Evolutionary conservation across 2,888 invertebrate genomes (phyloP).

Genomic region (Diarsia dahlii): DNA sequence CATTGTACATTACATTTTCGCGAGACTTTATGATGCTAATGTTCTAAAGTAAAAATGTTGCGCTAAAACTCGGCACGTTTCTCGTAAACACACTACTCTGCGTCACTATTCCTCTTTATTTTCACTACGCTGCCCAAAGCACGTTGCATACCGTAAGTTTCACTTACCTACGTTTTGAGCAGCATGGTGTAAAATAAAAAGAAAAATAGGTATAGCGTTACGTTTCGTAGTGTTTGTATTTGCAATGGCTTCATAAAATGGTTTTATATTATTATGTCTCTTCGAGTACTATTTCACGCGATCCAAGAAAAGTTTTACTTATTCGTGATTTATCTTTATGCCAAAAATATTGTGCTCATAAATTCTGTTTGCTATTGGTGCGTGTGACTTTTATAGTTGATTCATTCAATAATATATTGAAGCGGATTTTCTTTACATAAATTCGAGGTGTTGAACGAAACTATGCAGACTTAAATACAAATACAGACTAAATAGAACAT

Average conservation of each 20-base stretch:
- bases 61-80: slow-evolving; percentile 38
- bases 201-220: slow-evolving; percentile 17
- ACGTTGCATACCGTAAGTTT: slow-evolving; percentile 35
- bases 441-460: slow-evolving; percentile 12
- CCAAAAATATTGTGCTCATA: slow-evolving; percentile 36
- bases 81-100: slow-evolving; percentile 51
- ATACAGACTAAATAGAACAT: slow-evolving; percentile 31
- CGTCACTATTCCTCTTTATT: slow-evolving; percentile 49
- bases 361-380: slow-evolving; percentile 36
- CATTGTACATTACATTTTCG: slow-evolving; percentile 25
- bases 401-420: slow-evolving; percentile 38
- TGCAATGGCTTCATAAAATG: slow-evolving; percentile 17
- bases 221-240: slow-evolving; percentile 9
- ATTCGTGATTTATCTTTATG: slow-evolving; percentile 48
- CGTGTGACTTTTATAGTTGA: slow-evolving; percentile 43
- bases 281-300: slow-evolving; percentile 37
- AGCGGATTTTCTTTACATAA: slow-evolving; percentile 18
- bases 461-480: slow-evolving; percentile 3
- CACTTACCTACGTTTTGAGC: slow-evolving; percentile 25
- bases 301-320: slow-evolving; percentile 32
- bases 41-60: slow-evolving; percentile 52
- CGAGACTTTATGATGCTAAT: slow-evolving; percentile 53
- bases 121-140: slow-evolving; percentile 26
- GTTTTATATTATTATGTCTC: slow-evolving; percentile 29
- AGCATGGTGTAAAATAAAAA: slow-evolving; percentile 22